Evolutionary conservation across 2,797 vertebrate species (phyloP).

Genomic region (Eospalax fontanierii): DNA sequence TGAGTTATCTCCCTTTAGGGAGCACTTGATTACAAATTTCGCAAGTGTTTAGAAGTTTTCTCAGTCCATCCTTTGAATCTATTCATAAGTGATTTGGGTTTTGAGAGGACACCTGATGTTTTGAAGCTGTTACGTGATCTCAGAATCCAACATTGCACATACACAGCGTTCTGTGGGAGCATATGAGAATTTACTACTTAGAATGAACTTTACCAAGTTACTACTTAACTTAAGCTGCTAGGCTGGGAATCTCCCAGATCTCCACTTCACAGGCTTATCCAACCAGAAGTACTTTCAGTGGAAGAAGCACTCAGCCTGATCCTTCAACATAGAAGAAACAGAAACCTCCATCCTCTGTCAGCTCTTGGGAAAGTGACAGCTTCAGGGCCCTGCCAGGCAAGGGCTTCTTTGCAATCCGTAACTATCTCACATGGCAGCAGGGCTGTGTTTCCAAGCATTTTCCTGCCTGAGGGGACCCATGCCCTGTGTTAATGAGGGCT

Average conservation of each 20-base stretch:
- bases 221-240: background rate
- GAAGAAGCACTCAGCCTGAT: background rate
- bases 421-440: background rate
- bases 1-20: background rate
- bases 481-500: background rate
- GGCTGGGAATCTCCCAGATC: background rate
- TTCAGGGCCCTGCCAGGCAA: background rate
- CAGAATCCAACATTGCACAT: fast-evolving
- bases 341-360: background rate
- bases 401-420: background rate
- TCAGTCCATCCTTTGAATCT: background rate
- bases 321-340: background rate
- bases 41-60: background rate
- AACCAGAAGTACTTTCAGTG: background rate
- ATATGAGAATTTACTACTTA: background rate
- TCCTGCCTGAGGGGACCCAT: background rate
- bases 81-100: background rate
- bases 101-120: background rate
- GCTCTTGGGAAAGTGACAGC: background rate
- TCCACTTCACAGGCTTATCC: background rate
- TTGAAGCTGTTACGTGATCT: background rate
- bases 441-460: background rate
- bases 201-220: background rate
- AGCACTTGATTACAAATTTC: background rate
- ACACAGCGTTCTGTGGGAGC: background rate